These are phyloP conservation scores for Pyrochroa serraticornis DNA, from an alignment of 2,888 invertebrate genomes.

Conservation along the genomic window DNA sequence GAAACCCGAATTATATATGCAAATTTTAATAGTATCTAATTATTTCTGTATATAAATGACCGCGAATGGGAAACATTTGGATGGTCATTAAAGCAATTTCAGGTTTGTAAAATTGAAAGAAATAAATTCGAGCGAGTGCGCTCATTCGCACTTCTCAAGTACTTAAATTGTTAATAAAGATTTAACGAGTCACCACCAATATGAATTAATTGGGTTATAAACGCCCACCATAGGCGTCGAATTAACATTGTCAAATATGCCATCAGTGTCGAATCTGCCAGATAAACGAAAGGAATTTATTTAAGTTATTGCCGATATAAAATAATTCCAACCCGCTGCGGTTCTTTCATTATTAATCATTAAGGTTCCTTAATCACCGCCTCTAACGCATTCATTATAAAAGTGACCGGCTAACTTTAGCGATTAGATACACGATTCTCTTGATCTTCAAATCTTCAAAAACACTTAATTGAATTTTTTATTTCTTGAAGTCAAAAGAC, in stretches of 20 bases:
- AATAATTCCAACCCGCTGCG: conserved; percentile 13
- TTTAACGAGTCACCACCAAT: conserved; percentile 33
- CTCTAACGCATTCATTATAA: conserved; percentile 1
- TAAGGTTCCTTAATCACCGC: conserved; percentile 12
- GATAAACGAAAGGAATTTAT: conserved; percentile 20
- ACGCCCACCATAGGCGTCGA: conserved; percentile 34
- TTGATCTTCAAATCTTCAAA: too few relatives aligned
- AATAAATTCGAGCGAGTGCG: conserved; percentile 29
- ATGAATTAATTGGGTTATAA: conserved; percentile 39
- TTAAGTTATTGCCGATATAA: conserved; percentile 15
- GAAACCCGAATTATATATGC: conserved; percentile 33
- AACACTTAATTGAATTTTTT: too few relatives aligned
- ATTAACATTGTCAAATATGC: conserved; percentile 33
- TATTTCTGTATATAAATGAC: conserved; percentile 43
- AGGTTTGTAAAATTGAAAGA: conserved; percentile 30
- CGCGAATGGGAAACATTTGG: conserved; percentile 33
- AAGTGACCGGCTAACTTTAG: not conserved
- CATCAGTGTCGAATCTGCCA: conserved; percentile 11
- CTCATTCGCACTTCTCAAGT: conserved; percentile 37
- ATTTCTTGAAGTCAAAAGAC: too few relatives aligned
- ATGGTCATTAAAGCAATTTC: conserved; percentile 35
- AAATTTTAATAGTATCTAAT: conserved; percentile 35
- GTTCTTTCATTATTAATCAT: conserved; percentile 12
- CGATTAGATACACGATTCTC: too few relatives aligned
- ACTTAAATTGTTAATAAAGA: conserved; percentile 38